Base-by-base conservation (phyloP, 2,797 vertebrate genomes). In the Trachurus trachurus region DNA sequence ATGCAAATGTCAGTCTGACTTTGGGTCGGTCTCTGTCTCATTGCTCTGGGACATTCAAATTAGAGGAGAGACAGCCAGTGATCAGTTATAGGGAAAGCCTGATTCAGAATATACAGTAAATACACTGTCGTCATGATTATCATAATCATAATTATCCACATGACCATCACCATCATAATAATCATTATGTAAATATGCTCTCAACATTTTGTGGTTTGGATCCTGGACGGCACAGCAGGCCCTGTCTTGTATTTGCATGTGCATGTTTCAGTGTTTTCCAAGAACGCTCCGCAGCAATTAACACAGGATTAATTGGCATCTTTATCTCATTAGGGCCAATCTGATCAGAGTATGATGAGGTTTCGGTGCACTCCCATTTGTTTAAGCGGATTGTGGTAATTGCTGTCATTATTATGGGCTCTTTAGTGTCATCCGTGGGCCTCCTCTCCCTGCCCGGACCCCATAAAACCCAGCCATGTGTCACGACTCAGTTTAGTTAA, bases 301-400 rank as follows among this genome's bases (percentile, higher is more conserved):
- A 97, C 96, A 96, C 96, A 97, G 97, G 98, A 99, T 99, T 99
- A 99, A 99, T 98, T 98, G 97, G 96, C 97, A 97, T 98, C 97
- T 99, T 99, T 98, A 99, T 98, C 97, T 98, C 97, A 97, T 99
- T 99, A 99, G 97, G 96, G 97, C 90, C 97, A 96, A 98, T 98
- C 97, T 97, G 98, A 99, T 99, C 97, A 96, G 96, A 96, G 96
- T 96, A 97, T 98, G 98, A 99, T 98, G 97, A 98, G 98, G 96
- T 98, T 98, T 95, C 96, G 95, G 97, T 95, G 96, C 94, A 93
- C 96, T 96, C 96, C 96, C 97, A 96, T 98, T 99, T 98, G 97
- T 97, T 99, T 98, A 97, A 99, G 97, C 97, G 92, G 97, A 97
- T 98, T 98, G 96, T 96, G 93, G 95, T 98, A 98, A 98, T 99